A percentile compares a stretch with the other conserved stretches of the same genome.
Conservation (phyloP, 2,888 invertebrate genomes). For the Sinopyrophorus schimmeli region DNA sequence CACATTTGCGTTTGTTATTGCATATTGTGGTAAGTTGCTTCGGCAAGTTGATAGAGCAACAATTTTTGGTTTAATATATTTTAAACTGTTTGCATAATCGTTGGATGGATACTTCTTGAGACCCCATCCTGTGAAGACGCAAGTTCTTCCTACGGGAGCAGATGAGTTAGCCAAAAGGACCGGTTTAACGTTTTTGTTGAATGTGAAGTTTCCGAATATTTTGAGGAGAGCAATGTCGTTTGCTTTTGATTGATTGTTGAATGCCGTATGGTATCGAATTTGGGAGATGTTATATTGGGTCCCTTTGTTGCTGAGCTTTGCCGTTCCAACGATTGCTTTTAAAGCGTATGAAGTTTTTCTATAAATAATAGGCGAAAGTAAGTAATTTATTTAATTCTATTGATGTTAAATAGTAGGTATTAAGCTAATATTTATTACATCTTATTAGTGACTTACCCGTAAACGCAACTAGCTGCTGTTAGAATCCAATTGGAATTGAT, state of each 20-base stretch:
- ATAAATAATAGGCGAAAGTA: no score
- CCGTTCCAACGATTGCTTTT: background rate
- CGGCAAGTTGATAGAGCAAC: background rate
- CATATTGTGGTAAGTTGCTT: background rate
- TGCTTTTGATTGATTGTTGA: background rate
- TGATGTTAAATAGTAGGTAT: no score
- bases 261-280: background rate
- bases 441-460: background rate
- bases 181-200: background rate
- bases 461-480: constrained; percentile 1
- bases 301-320: background rate
- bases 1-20: background rate
- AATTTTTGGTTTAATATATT: background rate
- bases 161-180: background rate
- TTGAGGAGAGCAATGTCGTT: background rate
- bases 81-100: background rate
- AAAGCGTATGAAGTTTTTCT: no score
- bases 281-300: background rate
- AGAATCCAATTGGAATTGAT: background rate
- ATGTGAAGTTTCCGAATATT: background rate
- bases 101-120: background rate
- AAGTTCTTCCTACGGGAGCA: background rate
- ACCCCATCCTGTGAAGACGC: constrained; percentile 2
- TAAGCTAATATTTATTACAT: no score
- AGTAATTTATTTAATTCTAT: no score